A percentile compares a stretch with the other conserved stretches of the same genome.
These are phyloP conservation scores for Drosophila willistoni DNA, from an alignment of 1,140 invertebrate species.

Conservation along the genomic window DNA sequence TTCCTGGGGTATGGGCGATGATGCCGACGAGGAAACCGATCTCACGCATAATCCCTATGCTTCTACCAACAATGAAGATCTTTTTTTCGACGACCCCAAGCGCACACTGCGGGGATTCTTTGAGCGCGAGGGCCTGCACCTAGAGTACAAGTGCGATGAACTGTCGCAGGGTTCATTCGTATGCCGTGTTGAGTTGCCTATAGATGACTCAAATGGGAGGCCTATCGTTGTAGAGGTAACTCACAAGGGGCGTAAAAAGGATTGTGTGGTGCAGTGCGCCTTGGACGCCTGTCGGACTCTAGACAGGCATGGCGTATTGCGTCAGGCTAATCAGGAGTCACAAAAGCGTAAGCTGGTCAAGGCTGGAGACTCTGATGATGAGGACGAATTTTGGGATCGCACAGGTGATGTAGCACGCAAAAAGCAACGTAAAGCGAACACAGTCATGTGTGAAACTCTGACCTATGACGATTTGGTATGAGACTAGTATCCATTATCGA, in stretches of 20 bases:
- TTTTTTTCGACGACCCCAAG: slow-evolving; percentile 97
- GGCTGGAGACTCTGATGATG: slow-evolving; percentile 93
- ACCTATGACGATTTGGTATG: slow-evolving; percentile 92
- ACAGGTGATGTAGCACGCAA: slow-evolving; percentile 97
- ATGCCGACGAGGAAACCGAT: slow-evolving; percentile 94
- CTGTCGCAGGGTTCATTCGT: slow-evolving; percentile 91
- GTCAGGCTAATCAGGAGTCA: slow-evolving; percentile 89
- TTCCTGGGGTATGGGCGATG: slow-evolving; percentile 96
- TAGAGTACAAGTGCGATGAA: slow-evolving; percentile 93
- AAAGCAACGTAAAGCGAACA: slow-evolving; percentile 88
- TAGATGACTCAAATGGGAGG: slow-evolving; percentile 90
- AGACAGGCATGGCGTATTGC: slow-evolving; percentile 91
- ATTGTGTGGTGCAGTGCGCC: slow-evolving; percentile 95
- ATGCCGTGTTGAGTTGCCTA: slow-evolving; percentile 88
- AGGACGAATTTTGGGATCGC: slow-evolving; percentile 96
- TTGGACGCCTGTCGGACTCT: slow-evolving; percentile 96
- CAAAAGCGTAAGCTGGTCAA: slow-evolving; percentile 86
- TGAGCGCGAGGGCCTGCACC: slow-evolving; percentile 94
- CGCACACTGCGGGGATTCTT: slow-evolving; percentile 97
- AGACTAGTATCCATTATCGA: neutral
- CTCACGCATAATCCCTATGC: slow-evolving; percentile 93
- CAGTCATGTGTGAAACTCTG: slow-evolving; percentile 83
- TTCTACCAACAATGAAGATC: slow-evolving; percentile 90
- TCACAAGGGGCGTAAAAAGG: slow-evolving; percentile 96
- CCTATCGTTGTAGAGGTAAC: slow-evolving; percentile 92